phyloP scores from a whole-genome alignment of 2,113 vertebrate species.

The Tetraodon nigroviridis region DNA sequence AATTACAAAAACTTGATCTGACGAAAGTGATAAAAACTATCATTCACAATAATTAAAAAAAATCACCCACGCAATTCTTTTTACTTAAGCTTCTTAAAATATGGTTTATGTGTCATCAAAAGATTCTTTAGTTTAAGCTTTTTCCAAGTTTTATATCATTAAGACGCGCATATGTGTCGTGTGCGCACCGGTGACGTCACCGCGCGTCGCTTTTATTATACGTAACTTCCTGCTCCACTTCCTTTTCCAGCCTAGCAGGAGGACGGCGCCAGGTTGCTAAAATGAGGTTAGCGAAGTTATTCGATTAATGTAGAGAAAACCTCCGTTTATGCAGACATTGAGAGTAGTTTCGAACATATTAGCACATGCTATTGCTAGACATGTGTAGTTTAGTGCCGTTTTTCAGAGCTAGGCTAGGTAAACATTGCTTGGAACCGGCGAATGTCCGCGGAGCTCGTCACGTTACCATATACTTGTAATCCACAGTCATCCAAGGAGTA shows the following conservation, averaged over 20 bases:
- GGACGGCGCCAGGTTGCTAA: not conserved
- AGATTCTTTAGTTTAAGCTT: too few species aligned
- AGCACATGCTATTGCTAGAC: accelerated
- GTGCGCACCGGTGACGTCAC: constrained; percentile 7
- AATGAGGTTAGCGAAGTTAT: constrained; percentile 40
- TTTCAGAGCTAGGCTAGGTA: not conserved
- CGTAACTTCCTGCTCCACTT: constrained; percentile 49
- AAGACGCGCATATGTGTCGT: too few species aligned
- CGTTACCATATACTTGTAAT: constrained; percentile 16
- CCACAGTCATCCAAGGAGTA: constrained; percentile 19
- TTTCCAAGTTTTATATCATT: too few species aligned
- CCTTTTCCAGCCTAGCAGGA: constrained; percentile 56
- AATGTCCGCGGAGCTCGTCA: not conserved
- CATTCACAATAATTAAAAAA: not conserved
- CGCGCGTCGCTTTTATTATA: constrained; percentile 34
- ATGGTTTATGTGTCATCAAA: too few species aligned
- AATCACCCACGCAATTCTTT: too few species aligned
- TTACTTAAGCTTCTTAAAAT: too few species aligned
- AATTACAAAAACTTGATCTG: constrained; percentile 43
- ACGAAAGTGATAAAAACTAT: not conserved
- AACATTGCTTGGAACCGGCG: accelerated
- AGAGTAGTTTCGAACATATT: too few species aligned
- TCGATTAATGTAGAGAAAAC: not conserved
- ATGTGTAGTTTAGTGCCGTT: not conserved
- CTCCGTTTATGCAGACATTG: too few species aligned